A percentile compares a stretch with the other conserved stretches of the same genome.
phyloP scores from a whole-genome alignment of 1,140 invertebrate genomes.

The Protaetia brevitarsis region DNA sequence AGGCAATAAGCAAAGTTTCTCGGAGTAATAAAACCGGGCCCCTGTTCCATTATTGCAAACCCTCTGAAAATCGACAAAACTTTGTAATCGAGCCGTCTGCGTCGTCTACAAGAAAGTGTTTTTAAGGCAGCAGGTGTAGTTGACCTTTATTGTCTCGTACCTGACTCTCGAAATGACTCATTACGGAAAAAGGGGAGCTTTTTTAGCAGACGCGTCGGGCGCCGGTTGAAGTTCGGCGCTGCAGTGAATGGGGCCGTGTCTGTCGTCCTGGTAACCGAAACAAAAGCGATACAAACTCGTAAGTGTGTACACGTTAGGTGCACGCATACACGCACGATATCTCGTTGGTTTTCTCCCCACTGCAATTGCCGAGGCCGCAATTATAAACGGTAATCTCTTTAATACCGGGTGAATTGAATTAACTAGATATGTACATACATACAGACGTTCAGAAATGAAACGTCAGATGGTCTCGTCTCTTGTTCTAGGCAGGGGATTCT shows the following conservation, averaged over 20 bases:
- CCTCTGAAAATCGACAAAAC: conserved; percentile 8
- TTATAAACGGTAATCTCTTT: conserved; percentile 16
- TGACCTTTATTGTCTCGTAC: conserved; percentile 9
- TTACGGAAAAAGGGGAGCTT: conserved; percentile 12
- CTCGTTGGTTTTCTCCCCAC: background rate
- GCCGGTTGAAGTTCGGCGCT: background rate
- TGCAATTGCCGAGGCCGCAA: background rate
- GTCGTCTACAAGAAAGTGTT: background rate
- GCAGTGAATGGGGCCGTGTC: background rate
- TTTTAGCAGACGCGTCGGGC: background rate
- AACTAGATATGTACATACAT: too few species aligned
- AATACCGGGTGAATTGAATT: conserved; percentile 1
- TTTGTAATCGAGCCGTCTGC: background rate
- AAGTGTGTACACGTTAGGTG: background rate
- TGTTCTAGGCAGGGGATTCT: too few species aligned
- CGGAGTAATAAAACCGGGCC: background rate
- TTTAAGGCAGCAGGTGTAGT: conserved; percentile 13
- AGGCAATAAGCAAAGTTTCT: background rate
- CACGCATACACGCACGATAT: background rate
- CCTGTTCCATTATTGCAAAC: conserved; percentile 5
- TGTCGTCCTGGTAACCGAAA: background rate
- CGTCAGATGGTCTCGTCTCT: too few species aligned
- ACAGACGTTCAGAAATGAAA: too few species aligned
- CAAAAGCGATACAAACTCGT: background rate
- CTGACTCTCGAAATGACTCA: conserved; percentile 5